Percentiles rank a stretch among this genome's conserved stretches.
Evolutionary conservation across 2,113 vertebrate species (phyloP).

Genomic region (Mystacornis crossleyi): DNA sequence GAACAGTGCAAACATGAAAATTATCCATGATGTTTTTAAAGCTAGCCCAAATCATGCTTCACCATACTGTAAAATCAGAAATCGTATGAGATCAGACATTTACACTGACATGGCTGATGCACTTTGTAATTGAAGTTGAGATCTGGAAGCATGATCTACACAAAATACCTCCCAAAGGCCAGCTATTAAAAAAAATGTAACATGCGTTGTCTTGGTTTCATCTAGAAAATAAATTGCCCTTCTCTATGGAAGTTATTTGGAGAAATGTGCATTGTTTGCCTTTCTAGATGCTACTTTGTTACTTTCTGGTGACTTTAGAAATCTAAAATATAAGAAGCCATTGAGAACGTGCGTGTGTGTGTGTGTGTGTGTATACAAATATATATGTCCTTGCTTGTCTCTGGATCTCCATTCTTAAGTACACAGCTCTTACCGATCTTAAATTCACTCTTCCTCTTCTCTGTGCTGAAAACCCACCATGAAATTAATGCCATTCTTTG

Average conservation of each 20-base stretch:
- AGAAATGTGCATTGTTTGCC: not conserved
- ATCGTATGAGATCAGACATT: not conserved
- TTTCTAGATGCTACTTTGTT: not conserved
- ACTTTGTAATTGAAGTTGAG: not conserved
- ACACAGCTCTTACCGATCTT: not conserved
- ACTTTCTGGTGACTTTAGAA: not conserved
- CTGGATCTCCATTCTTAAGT: not conserved
- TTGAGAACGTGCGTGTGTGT: not conserved
- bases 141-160: not conserved
- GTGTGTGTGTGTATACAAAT: accelerated
- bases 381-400: not conserved
- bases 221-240: not conserved
- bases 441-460: not conserved
- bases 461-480: not conserved
- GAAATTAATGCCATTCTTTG: not conserved
- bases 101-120: not conserved
- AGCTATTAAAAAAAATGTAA: not conserved
- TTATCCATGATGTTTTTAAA: not conserved
- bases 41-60: not conserved
- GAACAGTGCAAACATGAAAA: not conserved
- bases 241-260: not conserved
- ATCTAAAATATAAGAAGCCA: not conserved
- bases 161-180: not conserved
- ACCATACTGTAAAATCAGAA: not conserved
- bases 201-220: not conserved